phyloP scores from a whole-genome alignment of 2,888 invertebrate genomes.

The Amiota mariae region DNA sequence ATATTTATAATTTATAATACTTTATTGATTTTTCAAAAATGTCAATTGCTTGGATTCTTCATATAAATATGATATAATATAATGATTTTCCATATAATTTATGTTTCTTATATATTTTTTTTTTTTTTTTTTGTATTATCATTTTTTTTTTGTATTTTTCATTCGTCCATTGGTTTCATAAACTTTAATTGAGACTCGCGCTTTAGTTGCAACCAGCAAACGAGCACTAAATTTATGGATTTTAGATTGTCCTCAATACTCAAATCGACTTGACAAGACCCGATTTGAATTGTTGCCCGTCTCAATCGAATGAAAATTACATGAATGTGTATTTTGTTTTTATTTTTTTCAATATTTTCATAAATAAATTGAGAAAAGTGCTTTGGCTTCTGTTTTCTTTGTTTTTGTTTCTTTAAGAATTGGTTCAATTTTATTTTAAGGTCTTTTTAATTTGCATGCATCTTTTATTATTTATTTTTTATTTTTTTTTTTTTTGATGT shows the following conservation, averaged over 20 bases:
- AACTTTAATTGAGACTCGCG: conserved; percentile 15
- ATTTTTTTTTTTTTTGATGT: neutral
- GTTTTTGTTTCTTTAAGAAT: conserved; percentile 39
- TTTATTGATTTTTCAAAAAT: conserved; percentile 14
- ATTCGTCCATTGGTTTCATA: neutral
- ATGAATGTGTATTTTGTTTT: conserved; percentile 4
- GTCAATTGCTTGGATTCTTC: conserved; percentile 1
- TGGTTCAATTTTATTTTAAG: conserved; percentile 63
- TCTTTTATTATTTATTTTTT: neutral
- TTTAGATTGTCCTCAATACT: conserved; percentile 49
- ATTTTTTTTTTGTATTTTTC: conserved; percentile 1
- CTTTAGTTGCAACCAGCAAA: conserved; percentile 34
- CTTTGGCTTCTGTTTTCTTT: conserved; percentile 26
- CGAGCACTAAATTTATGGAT: conserved; percentile 56
- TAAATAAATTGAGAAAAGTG: conserved; percentile 46
- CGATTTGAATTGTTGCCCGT: neutral
- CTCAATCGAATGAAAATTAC: neutral
- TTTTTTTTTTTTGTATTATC: conserved; percentile 6
- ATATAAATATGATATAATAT: conserved; percentile 8
- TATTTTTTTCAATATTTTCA: conserved; percentile 19
- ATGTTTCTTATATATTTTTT: conserved; percentile 9
- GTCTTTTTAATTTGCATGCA: conserved; percentile 67
- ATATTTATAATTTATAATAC: conserved; percentile 3
- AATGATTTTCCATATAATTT: conserved; percentile 1
- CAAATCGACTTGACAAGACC: neutral